A percentile compares a stretch with the other conserved stretches of the same genome.
Evolutionary conservation across 2,113 vertebrate genomes (phyloP).

Genomic region (Cyprinodon brontotheroides): DNA sequence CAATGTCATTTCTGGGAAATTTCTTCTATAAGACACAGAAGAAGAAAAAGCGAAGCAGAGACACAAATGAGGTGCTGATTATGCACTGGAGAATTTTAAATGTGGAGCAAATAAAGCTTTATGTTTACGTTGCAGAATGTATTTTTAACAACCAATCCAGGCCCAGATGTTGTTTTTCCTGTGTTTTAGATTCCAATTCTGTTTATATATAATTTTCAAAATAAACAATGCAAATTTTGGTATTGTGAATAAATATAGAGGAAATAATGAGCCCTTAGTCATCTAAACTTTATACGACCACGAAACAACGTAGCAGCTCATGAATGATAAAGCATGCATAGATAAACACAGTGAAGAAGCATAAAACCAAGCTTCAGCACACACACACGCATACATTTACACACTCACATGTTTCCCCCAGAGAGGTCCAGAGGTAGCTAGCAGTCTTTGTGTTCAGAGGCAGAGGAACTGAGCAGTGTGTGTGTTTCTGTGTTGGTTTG

Average conservation of each 20-base stretch:
- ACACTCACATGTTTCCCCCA: slow-evolving; percentile 13
- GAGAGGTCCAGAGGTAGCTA: slow-evolving; percentile 54
- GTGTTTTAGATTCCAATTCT: slow-evolving; percentile 7
- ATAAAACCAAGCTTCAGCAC: slow-evolving; percentile 31
- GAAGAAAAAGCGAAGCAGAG: neutral
- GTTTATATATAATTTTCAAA: slow-evolving; percentile 4
- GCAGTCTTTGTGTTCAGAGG: slow-evolving; percentile 47
- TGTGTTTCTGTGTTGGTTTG: slow-evolving; percentile 10
- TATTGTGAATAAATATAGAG: slow-evolving; percentile 9
- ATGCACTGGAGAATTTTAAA: slow-evolving; percentile 16
- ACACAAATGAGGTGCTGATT: slow-evolving; percentile 36
- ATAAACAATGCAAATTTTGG: slow-evolving; percentile 16
- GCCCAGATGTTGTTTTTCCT: slow-evolving; percentile 6
- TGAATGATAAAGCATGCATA: slow-evolving; percentile 3
- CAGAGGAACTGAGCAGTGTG: slow-evolving; percentile 19
- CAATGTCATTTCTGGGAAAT: neutral
- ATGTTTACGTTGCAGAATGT: slow-evolving; percentile 13
- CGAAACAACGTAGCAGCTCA: neutral
- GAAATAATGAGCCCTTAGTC: slow-evolving; percentile 31
- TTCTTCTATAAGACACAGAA: neutral
- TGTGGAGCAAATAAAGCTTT: neutral
- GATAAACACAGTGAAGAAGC: slow-evolving; percentile 18
- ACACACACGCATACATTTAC: slow-evolving; percentile 11
- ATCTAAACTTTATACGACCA: slow-evolving; percentile 8
- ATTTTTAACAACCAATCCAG: slow-evolving; percentile 30